Conservation (phyloP, 2,113 vertebrate species). For the Gymnorhina tibicen region DNA sequence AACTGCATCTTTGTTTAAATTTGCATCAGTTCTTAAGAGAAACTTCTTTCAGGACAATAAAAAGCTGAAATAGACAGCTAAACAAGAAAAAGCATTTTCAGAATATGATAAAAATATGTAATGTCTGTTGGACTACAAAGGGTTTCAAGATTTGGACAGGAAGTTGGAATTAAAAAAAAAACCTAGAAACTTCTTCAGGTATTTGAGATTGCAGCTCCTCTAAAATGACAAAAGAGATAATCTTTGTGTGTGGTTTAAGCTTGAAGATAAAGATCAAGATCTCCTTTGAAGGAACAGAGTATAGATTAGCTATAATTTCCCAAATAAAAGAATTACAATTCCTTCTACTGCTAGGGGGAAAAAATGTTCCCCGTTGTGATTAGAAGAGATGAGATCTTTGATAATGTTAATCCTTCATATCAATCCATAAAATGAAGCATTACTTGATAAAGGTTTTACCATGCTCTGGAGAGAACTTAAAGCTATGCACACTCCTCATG, state of each 20-base stretch:
- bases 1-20: neutral
- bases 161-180: neutral
- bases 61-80: neutral
- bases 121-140: neutral
- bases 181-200: neutral
- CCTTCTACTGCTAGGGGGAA: neutral
- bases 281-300: neutral
- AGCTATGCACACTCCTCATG: neutral
- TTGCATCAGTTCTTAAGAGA: neutral
- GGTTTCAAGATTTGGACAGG: neutral
- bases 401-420: neutral
- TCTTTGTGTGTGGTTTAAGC: neutral
- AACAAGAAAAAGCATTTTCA: neutral
- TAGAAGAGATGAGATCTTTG: neutral
- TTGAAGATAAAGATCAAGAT: neutral
- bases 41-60: neutral
- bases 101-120: neutral
- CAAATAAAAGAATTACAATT: neutral
- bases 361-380: neutral
- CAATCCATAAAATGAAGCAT: neutral
- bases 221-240: neutral
- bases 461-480: neutral
- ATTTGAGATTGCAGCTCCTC: neutral
- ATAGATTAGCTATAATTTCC: neutral
- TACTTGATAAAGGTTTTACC: neutral